Conservation (phyloP, 1,140 invertebrate species). For the Drusus annulatus region DNA sequence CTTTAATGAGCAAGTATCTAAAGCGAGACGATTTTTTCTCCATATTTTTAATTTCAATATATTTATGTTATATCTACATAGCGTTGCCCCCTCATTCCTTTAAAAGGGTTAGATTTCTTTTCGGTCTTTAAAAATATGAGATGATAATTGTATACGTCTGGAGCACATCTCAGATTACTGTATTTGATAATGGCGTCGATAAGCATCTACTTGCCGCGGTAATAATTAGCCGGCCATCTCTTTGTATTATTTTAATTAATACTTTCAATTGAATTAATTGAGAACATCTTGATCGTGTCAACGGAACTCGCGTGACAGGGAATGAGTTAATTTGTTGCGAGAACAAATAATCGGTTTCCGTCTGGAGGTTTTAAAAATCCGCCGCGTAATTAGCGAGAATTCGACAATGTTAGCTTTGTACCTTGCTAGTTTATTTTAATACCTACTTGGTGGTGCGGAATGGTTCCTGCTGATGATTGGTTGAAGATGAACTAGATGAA, state of each 20-base stretch:
- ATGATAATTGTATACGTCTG: constrained; percentile 11
- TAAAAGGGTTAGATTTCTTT: background rate
- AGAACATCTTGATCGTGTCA: constrained; percentile 39
- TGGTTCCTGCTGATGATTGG: too few relatives aligned
- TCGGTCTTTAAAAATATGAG: constrained; percentile 3
- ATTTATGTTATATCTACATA: too few relatives aligned
- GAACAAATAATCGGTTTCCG: constrained; percentile 10
- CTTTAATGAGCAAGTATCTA: too few relatives aligned
- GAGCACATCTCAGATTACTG: constrained; percentile 14
- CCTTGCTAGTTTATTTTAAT: too few relatives aligned
- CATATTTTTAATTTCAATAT: too few relatives aligned
- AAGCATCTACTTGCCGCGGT: constrained; percentile 20
- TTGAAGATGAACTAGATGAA: too few relatives aligned
- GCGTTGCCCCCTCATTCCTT: too few relatives aligned
- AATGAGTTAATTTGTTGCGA: constrained; percentile 19
- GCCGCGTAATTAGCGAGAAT: too few relatives aligned
- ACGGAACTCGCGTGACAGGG: constrained; percentile 34
- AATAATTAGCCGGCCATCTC: background rate
- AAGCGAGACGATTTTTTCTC: too few relatives aligned
- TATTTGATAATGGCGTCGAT: constrained; percentile 32
- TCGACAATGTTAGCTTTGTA: too few relatives aligned
- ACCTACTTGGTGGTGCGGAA: too few relatives aligned
- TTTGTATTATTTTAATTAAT: constrained; percentile 23
- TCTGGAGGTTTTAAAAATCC: background rate
- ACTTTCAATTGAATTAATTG: constrained; percentile 18